Evolutionary conservation across 2,797 vertebrate genomes (phyloP).

Genomic region (Simalia tracyae): DNA sequence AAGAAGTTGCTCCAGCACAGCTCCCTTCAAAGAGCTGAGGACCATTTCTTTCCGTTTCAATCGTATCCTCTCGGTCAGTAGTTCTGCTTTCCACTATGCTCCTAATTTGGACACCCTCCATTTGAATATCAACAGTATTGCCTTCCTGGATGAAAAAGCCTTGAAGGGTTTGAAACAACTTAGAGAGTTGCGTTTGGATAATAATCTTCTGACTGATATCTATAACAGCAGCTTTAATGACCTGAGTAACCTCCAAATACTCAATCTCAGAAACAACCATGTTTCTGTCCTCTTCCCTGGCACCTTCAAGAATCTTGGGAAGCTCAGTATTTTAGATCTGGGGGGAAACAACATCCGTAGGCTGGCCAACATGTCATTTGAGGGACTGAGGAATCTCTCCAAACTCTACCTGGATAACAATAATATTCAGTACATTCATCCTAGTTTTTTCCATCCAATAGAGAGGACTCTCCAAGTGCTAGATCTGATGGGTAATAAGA

Average conservation of each 20-base stretch:
- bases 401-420: constrained; percentile 85
- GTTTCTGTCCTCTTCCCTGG: constrained; percentile 79
- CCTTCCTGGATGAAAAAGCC: constrained; percentile 67
- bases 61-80: constrained; percentile 37
- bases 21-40: accelerated
- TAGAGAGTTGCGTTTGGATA: constrained; percentile 78
- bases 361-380: constrained; percentile 69
- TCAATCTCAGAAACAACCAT: constrained; percentile 83
- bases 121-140: constrained; percentile 83
- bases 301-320: constrained; percentile 70
- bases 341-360: constrained; percentile 81
- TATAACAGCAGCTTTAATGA: constrained; percentile 72
- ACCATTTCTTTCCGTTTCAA: constrained; percentile 61
- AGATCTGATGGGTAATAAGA: constrained; percentile 77
- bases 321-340: constrained; percentile 78
- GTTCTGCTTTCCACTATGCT: constrained; percentile 15
- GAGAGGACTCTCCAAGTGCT: constrained; percentile 75
- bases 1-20: accelerated
- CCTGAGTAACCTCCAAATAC: constrained; percentile 70
- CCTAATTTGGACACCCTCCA: constrained; percentile 64
- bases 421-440: constrained; percentile 71
- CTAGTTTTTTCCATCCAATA: constrained; percentile 56
- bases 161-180: constrained; percentile 73
- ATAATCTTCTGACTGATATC: constrained; percentile 83
- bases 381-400: constrained; percentile 70